Percentiles rank a stretch among this genome's conserved stretches.
Conservation (phyloP, 2,888 invertebrate genomes). For the Crematogaster levior region DNA sequence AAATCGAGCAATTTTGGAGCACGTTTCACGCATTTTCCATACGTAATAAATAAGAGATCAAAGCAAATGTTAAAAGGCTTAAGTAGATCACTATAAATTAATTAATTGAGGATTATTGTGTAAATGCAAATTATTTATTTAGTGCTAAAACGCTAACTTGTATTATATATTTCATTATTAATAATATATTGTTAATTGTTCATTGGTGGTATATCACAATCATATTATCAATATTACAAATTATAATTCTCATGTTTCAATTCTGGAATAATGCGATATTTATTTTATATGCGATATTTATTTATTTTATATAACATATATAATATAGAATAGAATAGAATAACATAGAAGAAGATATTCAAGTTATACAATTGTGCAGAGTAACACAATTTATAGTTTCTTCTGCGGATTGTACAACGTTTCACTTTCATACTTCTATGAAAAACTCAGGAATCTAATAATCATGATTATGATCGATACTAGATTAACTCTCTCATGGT, state of each 20-base stretch:
- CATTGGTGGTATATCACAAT: too few species aligned
- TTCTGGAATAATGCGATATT: background rate
- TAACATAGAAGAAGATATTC: background rate
- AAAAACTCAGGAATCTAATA: slow-evolving; percentile 14
- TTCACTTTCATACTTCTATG: background rate
- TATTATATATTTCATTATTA: background rate
- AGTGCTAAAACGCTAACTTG: background rate
- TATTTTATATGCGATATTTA: background rate
- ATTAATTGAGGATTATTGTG: background rate
- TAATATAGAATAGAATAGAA: too few species aligned
- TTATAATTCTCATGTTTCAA: too few species aligned
- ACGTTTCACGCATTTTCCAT: background rate
- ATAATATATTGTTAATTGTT: background rate
- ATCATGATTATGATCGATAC: background rate
- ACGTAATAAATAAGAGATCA: background rate
- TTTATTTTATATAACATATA: too few species aligned
- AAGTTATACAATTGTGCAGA: background rate
- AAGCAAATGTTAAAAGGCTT: background rate
- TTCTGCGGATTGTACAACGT: background rate
- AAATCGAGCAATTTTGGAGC: background rate
- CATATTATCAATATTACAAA: too few species aligned
- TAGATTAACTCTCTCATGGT: background rate
- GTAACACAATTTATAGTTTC: background rate
- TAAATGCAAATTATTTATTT: background rate
- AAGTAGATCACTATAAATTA: background rate